Conservation (phyloP, 2,888 invertebrate genomes). For the Lepidocyrtoides sp. region DNA sequence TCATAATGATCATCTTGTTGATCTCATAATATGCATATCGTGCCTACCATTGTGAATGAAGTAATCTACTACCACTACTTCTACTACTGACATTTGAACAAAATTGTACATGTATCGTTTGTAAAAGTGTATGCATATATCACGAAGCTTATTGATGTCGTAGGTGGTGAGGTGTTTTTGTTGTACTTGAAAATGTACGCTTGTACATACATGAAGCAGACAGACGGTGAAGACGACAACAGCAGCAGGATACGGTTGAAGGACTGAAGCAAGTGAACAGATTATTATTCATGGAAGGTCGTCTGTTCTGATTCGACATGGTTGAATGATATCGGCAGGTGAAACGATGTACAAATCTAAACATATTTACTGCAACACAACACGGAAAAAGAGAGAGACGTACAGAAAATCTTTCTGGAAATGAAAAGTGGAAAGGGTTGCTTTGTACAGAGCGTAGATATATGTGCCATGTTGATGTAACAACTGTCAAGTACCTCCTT, state of each 20-base stretch:
- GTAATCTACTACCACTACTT: neutral
- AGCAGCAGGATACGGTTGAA: conserved; percentile 78
- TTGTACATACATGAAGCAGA: conserved; percentile 1
- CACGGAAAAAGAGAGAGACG: neutral
- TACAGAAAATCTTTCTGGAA: conserved; percentile 4
- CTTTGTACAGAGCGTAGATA: conserved; percentile 25
- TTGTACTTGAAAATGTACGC: neutral
- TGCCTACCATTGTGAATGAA: neutral
- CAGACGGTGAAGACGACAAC: neutral
- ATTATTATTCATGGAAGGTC: conserved; percentile 82
- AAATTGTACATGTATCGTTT: too few relatives aligned
- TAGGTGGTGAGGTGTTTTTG: conserved; percentile 12
- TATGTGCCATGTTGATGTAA: conserved; percentile 67
- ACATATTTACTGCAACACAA: neutral
- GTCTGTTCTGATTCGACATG: conserved; percentile 80
- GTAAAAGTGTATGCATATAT: too few relatives aligned
- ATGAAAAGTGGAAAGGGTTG: conserved; percentile 71
- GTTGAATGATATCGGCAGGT: conserved; percentile 83
- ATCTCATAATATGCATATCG: conserved; percentile 15
- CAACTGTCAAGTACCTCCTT: conserved; percentile 66
- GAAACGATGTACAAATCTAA: conserved; percentile 58
- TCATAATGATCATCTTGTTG: conserved; percentile 13
- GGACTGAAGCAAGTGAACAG: conserved; percentile 72
- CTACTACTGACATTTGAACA: too few relatives aligned
- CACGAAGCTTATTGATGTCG: neutral